Evolutionary conservation across 2,888 invertebrate species (phyloP), one percentile per base, ranked within the genome.

Genomic region (Andrena fulva): DNA sequence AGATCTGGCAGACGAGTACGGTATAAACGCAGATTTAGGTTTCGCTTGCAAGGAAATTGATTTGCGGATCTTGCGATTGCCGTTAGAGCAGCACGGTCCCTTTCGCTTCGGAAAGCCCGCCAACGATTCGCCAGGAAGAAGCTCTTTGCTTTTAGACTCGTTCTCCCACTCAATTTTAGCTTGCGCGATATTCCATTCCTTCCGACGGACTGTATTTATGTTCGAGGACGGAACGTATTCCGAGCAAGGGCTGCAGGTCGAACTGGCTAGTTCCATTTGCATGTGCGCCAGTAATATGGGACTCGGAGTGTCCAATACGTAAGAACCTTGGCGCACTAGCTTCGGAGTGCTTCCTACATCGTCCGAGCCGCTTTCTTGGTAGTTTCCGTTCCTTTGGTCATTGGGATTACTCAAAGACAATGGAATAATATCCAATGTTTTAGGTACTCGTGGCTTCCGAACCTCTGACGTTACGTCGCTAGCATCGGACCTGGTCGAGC

Each of bases 281-380:
- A 96, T 94, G 89, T 96, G 96, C 10, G 96, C 96, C 31, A 96
- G 91, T 8, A 98, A 95, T 83, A 96, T 96, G 0, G 97, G 97
- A 90, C 98, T 97, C 0, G 98, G 98, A 29, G 95, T 95, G 0
- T 97, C 96, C 64, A 98, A 93, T 0, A 97, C 97, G 90, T 98
- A 98, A 0, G 98, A 98, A 82, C 96, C 96, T 90, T 97, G 97
- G 69, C 97, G 95, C 12, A 96, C 95, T 74, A 97, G 92, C 85
- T 94, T 93, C 5, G 95, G 94, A 92, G 91, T 88, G 24, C 88
- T 86, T 4, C 80, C 87, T 63, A 52, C 35, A n/a, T 77, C 62
- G 59, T 77, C 74, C 64, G 63, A 69, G 54, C 82, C 60, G 27
- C 68, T 80, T 31, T 80, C 79, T 33, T 56, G 52, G 42, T n/a